Conservation (phyloP, 1,140 invertebrate species). For the Sarcophaga bullata region DNA sequence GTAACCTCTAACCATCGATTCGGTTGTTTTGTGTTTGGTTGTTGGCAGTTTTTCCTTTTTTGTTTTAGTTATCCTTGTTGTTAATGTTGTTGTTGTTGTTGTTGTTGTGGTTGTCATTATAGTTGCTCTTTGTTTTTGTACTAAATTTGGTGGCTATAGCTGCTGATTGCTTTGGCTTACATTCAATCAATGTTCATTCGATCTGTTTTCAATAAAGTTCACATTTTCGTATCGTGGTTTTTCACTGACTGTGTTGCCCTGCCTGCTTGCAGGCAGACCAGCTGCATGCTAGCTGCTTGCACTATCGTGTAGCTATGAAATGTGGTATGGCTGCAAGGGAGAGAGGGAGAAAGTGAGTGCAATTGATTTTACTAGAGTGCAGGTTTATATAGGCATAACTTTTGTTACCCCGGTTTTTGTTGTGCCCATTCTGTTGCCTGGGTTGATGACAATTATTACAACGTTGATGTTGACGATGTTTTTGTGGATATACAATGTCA, state of each 20-base stretch:
- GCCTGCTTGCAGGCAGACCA: no score
- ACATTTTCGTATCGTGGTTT: slow-evolving; percentile 32
- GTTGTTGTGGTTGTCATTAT: no score
- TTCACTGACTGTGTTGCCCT: background rate
- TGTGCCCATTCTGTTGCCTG: background rate
- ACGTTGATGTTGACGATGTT: slow-evolving; percentile 9
- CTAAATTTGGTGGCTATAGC: slow-evolving; percentile 29
- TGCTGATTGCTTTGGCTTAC: slow-evolving; percentile 40
- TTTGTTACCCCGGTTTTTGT: background rate
- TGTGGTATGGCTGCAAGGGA: background rate
- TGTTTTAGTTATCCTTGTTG: background rate
- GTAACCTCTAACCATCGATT: slow-evolving; percentile 12
- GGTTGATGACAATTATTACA: slow-evolving; percentile 6
- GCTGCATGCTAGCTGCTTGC: background rate
- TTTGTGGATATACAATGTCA: slow-evolving; percentile 11
- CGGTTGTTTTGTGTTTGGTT: background rate
- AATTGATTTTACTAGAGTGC: no score
- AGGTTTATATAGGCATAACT: background rate
- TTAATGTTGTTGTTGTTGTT: background rate
- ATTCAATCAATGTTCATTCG: slow-evolving; percentile 40
- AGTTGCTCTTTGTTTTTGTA: background rate
- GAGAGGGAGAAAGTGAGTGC: no score
- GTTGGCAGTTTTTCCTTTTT: slow-evolving; percentile 13
- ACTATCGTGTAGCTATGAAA: background rate
- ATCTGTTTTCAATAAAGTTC: slow-evolving; percentile 40